A percentile compares a stretch with the other conserved stretches of the same genome.
These are phyloP conservation scores for Horisme vitalbata DNA, from an alignment of 2,888 invertebrate species.

Conservation along the genomic window DNA sequence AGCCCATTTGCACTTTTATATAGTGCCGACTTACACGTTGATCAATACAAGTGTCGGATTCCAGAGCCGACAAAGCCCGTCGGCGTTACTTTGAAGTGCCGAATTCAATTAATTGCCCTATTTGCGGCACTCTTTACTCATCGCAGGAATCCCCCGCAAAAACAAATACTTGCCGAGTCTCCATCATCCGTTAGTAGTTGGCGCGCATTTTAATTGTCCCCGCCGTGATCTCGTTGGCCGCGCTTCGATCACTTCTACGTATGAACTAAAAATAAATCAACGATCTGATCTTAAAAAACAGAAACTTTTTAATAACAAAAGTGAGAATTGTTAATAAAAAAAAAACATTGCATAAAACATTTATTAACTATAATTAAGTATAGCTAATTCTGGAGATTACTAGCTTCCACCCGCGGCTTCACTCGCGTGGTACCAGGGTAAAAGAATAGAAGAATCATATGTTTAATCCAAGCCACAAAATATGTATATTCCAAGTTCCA, in stretches of 20 bases:
- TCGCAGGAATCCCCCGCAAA: conserved; percentile 72
- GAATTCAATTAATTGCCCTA: conserved; percentile 82
- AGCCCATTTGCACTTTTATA: conserved; percentile 17
- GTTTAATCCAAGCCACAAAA: too few species aligned
- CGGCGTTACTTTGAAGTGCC: conserved; percentile 75
- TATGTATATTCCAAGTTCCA: too few species aligned
- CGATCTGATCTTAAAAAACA: too few species aligned
- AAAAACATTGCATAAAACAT: too few species aligned
- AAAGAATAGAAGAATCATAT: too few species aligned
- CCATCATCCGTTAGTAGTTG: conserved; percentile 78
- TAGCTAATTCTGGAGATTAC: too few species aligned
- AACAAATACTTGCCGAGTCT: conserved; percentile 78
- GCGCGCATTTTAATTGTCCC: conserved; percentile 62
- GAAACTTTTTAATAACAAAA: too few species aligned
- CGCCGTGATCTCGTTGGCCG: conserved; percentile 32
- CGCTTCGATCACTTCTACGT: conserved; percentile 2
- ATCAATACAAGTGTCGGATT: conserved; percentile 71
- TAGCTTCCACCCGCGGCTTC: too few species aligned
- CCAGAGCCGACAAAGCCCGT: conserved; percentile 72
- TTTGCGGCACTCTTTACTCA: conserved; percentile 67
- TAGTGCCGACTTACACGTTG: conserved; percentile 25
- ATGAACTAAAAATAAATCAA: not conserved
- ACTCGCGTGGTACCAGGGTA: too few species aligned
- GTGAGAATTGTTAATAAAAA: too few species aligned
- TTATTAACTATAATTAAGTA: too few species aligned